These are phyloP conservation scores for Tenebrosternarchus preto DNA, from an alignment of 2,113 vertebrate species.

Conservation along the genomic window DNA sequence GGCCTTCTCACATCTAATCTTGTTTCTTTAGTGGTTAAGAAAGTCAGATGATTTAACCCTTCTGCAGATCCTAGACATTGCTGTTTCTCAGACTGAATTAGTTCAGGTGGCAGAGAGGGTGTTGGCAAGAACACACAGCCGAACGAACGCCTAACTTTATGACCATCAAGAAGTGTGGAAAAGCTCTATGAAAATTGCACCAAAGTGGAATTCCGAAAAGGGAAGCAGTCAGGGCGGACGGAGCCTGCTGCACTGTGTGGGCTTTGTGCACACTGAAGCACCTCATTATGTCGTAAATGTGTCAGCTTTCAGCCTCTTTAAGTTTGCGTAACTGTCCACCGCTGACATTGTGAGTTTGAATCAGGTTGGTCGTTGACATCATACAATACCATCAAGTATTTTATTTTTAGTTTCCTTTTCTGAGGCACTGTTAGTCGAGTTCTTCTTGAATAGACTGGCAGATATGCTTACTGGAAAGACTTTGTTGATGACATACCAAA, in stretches of 20 bases:
- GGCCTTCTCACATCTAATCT: not conserved
- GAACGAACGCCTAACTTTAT: not conserved
- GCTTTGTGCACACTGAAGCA: constrained; percentile 4
- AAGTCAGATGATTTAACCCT: not conserved
- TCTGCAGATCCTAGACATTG: not conserved
- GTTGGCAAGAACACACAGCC: no score
- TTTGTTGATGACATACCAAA: not conserved
- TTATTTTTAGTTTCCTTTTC: constrained; percentile 31
- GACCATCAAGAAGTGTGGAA: not conserved
- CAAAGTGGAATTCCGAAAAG: not conserved
- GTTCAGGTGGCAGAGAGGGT: not conserved
- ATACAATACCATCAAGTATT: constrained; percentile 23
- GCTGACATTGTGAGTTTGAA: constrained; percentile 28
- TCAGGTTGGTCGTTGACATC: constrained; percentile 45
- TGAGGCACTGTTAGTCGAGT: constrained; percentile 19
- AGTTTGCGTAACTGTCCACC: constrained; percentile 36
- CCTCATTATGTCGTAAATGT: constrained; percentile 49
- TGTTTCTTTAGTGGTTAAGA: constrained; percentile 6
- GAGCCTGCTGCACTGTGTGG: constrained; percentile 26
- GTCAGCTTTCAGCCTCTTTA: constrained; percentile 38
- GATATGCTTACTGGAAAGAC: not conserved
- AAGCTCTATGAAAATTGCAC: constrained; percentile 11
- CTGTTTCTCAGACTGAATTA: not conserved
- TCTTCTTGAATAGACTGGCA: not conserved
- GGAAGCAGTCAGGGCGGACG: constrained; percentile 16